Evolutionary conservation across 2,797 vertebrate genomes (phyloP), one percentile per base, ranked within the genome.

Genomic region (Sebastes vulpes): DNA sequence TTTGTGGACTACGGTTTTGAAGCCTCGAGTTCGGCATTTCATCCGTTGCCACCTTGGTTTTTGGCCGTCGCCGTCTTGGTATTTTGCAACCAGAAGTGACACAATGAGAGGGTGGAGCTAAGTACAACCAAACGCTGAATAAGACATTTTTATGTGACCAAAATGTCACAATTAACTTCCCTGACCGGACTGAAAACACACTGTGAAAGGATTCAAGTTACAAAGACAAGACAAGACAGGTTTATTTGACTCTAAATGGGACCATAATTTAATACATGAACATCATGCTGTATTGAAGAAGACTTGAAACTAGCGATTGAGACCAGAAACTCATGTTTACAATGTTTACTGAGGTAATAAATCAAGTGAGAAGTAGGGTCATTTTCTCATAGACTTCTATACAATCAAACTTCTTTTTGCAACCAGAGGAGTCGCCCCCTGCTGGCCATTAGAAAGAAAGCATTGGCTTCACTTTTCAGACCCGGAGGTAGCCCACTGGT

Each of bases 11-110:
- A 46, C 38, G 38, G 0, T 46, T 46, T 46, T 18, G 38, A 46
- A 46, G 38, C 14, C 38, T 46, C 2, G 16, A 46, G 38, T 46
- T 46, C 16, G 6, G 5, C 6, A 46, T 46, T 46, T 46, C 14
- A 7, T n/a, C 16, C 16, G 3, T 46, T 18, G 6, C 42, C 42
- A 46, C 3, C 16, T 46, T 46, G 42, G 42, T 46, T 46, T 42
- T 42, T 42, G 38, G 0, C 14, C 3, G 3, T 18, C 0, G 35
- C 2, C 5, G 0, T 38, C 12, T 38, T 38, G 35, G 35, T 38
- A 38, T 38, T 38, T 38, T 38, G 12, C 12, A 38, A 38, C 35
- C 35, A 38, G 12, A 42, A 14, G 38, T 42, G 38, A 42, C 5
- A 42, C 38, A 35, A 35, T 2, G 2, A 42, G 38, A 42, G 38